phyloP scores from a whole-genome alignment of 2,113 vertebrate species.

The Microtus montanus region DNA sequence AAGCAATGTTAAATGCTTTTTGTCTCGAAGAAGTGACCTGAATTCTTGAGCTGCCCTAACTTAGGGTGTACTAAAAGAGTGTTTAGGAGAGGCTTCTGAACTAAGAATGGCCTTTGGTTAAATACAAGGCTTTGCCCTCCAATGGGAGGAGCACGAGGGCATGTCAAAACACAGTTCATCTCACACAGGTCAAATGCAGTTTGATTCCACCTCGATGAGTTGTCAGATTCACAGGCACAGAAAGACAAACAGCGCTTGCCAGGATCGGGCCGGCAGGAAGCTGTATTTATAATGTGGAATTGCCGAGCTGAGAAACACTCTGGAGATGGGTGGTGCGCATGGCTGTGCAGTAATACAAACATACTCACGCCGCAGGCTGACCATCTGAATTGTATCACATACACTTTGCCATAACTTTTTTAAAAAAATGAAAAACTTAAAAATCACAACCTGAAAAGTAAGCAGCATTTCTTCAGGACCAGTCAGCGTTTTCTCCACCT shows the following conservation, averaged over 20 bases:
- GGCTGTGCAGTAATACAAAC: neutral
- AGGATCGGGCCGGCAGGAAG: neutral
- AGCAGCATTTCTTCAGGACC: neutral
- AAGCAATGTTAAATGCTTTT: neutral
- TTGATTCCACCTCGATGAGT: neutral
- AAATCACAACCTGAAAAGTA: neutral
- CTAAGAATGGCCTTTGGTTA: neutral
- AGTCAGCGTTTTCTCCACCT: neutral
- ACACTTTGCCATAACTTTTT: neutral
- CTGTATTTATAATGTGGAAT: neutral
- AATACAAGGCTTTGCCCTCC: neutral
- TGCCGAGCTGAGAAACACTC: neutral
- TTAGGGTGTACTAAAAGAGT: neutral
- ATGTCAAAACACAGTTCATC: neutral
- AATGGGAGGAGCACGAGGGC: neutral
- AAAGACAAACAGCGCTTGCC: no score
- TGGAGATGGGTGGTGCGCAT: neutral
- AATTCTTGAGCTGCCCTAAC: neutral
- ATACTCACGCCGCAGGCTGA: neutral
- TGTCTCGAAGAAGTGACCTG: neutral
- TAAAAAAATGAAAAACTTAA: neutral
- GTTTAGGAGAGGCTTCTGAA: neutral
- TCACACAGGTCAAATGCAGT: neutral
- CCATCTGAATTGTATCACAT: neutral
- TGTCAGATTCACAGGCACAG: neutral